These are phyloP conservation scores for Craterocephalus amniculus DNA, from an alignment of 2,797 vertebrate genomes.

Conservation along the genomic window DNA sequence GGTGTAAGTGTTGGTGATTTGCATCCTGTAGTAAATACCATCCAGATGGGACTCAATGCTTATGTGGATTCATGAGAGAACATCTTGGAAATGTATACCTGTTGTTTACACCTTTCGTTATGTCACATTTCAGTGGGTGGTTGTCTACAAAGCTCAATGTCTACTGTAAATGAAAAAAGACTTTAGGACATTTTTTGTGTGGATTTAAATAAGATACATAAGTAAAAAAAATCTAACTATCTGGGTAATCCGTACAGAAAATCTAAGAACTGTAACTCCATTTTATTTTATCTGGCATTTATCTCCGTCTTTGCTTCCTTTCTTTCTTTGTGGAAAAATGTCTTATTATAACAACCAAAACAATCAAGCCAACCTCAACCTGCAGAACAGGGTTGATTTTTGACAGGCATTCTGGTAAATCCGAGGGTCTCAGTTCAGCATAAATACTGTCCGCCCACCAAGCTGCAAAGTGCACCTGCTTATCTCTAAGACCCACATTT, in stretches of 20 bases:
- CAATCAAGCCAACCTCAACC: background rate
- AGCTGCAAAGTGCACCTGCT: conserved; percentile 52
- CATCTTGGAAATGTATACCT: conserved; percentile 1
- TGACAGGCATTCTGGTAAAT: conserved; percentile 21
- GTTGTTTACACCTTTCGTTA: conserved; percentile 8
- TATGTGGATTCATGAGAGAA: conserved; percentile 28
- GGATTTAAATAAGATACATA: no score
- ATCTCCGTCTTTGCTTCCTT: background rate
- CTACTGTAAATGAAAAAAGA: background rate
- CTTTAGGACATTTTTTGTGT: no score
- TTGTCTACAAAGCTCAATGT: conserved; percentile 13
- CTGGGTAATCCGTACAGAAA: background rate
- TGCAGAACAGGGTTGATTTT: conserved; percentile 16
- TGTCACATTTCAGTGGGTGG: conserved; percentile 3
- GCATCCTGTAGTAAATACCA: conserved; percentile 37
- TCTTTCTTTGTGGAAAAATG: background rate
- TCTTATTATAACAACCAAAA: background rate
- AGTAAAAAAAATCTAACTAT: background rate
- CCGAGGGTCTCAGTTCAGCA: conserved; percentile 41
- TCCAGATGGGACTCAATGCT: conserved; percentile 42
- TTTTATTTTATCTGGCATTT: background rate
- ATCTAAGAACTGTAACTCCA: conserved; percentile 4
- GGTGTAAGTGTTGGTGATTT: conserved; percentile 46
- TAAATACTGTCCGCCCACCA: conserved; percentile 43
- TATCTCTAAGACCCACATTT: conserved; percentile 71